phyloP scores from a whole-genome alignment of 2,888 invertebrate species.

The Drosophila hamatofila region DNA sequence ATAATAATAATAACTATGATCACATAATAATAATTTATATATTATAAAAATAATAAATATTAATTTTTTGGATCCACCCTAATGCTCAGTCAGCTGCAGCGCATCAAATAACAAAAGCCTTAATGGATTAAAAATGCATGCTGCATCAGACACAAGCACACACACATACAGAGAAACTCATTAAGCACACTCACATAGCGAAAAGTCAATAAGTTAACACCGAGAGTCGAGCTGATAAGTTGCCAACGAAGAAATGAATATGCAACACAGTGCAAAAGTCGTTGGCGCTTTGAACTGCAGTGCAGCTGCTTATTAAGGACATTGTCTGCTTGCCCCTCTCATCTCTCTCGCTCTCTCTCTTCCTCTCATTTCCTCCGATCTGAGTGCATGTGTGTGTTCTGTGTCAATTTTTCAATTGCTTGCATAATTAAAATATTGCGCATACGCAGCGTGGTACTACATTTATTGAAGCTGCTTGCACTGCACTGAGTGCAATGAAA shows the following conservation, averaged over 20 bases:
- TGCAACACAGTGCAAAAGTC: conserved; percentile 38
- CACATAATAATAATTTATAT: neutral
- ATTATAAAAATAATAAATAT: neutral
- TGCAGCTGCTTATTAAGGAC: conserved; percentile 39
- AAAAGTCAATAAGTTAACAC: conserved; percentile 43
- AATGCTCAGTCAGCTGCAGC: conserved; percentile 10
- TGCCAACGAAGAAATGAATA: conserved; percentile 31
- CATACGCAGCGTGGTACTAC: conserved; percentile 63
- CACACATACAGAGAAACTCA: conserved; percentile 21
- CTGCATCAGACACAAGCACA: conserved; percentile 10
- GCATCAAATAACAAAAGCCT: conserved; percentile 29
- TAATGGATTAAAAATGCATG: conserved; percentile 60
- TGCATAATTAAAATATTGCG: conserved; percentile 69
- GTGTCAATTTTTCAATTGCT: conserved; percentile 61
- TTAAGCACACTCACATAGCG: conserved; percentile 3
- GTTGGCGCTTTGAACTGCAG: conserved; percentile 54
- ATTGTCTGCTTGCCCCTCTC: neutral
- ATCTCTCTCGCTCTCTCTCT: neutral
- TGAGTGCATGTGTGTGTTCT: conserved; percentile 13
- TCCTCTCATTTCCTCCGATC: neutral
- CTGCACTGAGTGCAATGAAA: conserved; percentile 38
- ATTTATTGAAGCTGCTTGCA: conserved; percentile 55
- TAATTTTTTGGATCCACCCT: conserved; percentile 6
- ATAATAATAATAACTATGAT: neutral
- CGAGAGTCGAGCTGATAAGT: conserved; percentile 34